These are phyloP conservation scores for Bubalus kerabau DNA, from an alignment of 2,113 vertebrate species.

Conservation along the genomic window DNA sequence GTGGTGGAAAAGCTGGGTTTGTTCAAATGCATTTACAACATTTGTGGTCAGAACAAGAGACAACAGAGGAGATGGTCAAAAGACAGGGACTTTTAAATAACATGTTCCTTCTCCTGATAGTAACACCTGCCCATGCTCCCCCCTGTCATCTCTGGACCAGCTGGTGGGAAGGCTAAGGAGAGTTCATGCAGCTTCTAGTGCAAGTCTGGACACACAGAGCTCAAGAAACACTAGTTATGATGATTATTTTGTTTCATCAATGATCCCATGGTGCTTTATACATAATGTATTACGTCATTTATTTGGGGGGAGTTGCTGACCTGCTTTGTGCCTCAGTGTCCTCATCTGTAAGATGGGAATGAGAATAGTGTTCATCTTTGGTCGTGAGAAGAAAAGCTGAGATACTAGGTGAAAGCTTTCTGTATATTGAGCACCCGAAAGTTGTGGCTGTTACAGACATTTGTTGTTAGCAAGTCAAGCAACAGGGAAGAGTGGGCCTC, in stretches of 20 bases:
- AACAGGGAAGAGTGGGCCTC: neutral
- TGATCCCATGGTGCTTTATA: no score
- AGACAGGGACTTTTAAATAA: neutral
- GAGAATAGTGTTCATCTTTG: accelerated
- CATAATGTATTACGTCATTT: neutral
- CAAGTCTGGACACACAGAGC: neutral
- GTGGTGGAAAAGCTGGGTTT: neutral
- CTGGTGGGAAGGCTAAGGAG: neutral
- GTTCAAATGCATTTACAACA: neutral
- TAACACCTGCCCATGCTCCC: neutral
- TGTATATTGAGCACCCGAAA: neutral
- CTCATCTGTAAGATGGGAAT: neutral
- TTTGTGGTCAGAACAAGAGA: neutral
- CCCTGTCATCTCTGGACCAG: neutral
- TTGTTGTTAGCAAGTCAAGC: neutral
- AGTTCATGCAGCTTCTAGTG: neutral
- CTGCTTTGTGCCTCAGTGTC: neutral
- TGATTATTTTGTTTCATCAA: neutral
- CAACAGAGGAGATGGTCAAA: neutral
- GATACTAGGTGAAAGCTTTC: neutral
- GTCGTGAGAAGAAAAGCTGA: no score
- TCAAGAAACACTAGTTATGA: neutral
- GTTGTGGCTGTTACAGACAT: neutral
- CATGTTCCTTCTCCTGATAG: neutral
- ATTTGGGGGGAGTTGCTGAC: neutral